Conservation (phyloP, 2,888 invertebrate genomes). For the Candidula unifasciata region DNA sequence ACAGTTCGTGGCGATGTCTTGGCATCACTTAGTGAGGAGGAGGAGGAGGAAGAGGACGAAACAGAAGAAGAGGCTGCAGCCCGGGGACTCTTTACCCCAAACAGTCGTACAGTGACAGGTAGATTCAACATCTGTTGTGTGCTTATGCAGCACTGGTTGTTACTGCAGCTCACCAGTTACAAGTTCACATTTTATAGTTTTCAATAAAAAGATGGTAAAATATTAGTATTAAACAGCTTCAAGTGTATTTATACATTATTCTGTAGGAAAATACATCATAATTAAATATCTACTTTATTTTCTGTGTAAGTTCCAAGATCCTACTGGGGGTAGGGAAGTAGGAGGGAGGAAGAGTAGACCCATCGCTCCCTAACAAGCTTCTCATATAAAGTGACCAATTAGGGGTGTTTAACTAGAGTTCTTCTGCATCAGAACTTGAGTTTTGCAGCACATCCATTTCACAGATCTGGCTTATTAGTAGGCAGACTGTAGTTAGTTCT, state of each 20-base stretch:
- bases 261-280: not conserved
- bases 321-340: no score
- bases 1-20: slow-evolving; percentile 22
- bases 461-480: no score
- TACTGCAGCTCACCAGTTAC: slow-evolving; percentile 11
- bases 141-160: slow-evolving; percentile 3
- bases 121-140: not conserved
- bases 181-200: not conserved
- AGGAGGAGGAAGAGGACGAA: slow-evolving; percentile 34
- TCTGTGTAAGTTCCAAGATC: no score
- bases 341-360: no score
- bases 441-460: no score
- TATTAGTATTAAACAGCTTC: not conserved
- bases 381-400: no score
- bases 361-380: no score
- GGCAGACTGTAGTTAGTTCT: no score
- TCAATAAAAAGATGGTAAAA: not conserved
- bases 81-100: slow-evolving; percentile 47
- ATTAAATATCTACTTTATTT: not conserved
- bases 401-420: no score
- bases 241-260: not conserved
- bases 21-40: slow-evolving; percentile 27
- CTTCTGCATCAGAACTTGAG: no score
- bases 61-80: slow-evolving; percentile 38
- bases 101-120: slow-evolving; percentile 40